phyloP scores from a whole-genome alignment of 2,797 vertebrate genomes.

The Micromesistius poutassou region DNA sequence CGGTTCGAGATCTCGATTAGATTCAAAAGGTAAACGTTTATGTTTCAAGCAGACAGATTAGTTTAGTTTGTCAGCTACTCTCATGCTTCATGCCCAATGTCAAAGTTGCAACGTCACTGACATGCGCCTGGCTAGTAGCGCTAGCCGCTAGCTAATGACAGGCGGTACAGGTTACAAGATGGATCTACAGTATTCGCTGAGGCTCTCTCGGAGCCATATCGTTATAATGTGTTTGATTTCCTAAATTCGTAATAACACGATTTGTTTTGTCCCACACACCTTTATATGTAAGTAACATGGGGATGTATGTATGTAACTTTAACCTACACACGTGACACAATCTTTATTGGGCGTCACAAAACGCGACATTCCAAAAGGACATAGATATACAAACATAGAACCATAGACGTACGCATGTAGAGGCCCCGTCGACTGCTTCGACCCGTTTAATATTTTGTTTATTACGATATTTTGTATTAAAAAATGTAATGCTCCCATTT shows the following conservation, averaged over 20 bases:
- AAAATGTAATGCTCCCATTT: background rate
- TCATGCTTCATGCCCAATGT: slow-evolving; percentile 56
- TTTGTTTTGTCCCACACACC: too few relatives aligned
- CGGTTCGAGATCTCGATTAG: too few relatives aligned
- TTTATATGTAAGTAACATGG: too few relatives aligned
- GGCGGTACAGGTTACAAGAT: background rate
- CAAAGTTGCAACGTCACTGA: slow-evolving; percentile 50
- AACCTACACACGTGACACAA: background rate
- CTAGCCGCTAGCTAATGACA: background rate
- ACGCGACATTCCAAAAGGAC: slow-evolving; percentile 27
- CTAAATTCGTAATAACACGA: too few relatives aligned
- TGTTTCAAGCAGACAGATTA: background rate
- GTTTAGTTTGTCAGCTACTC: background rate
- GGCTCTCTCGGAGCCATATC: background rate
- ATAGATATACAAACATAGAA: slow-evolving; percentile 30
- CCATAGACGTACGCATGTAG: too few relatives aligned
- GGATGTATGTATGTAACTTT: background rate
- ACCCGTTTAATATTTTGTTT: background rate
- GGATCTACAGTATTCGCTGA: background rate
- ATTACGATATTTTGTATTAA: background rate
- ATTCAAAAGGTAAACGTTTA: too few relatives aligned
- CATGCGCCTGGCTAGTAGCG: slow-evolving; percentile 36
- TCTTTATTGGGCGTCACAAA: slow-evolving; percentile 17
- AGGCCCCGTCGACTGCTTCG: too few relatives aligned
- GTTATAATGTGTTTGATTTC: background rate